Percentiles rank a stretch among this genome's conserved stretches.
phyloP scores from a whole-genome alignment of 2,113 vertebrate genomes.

The Spermophilus dauricus region DNA sequence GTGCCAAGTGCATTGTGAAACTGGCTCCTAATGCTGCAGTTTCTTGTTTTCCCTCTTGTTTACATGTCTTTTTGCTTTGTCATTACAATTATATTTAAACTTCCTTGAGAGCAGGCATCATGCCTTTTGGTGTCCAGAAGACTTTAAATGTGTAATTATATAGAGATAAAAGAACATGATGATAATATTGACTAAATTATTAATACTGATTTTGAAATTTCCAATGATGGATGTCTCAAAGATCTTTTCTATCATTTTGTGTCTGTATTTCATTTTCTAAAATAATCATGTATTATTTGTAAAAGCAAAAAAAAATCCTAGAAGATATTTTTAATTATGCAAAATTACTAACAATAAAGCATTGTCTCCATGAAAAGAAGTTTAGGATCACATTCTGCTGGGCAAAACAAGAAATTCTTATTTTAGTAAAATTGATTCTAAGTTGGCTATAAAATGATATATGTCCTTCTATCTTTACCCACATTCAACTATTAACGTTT shows the following conservation, averaged over 20 bases:
- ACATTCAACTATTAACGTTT: conserved; percentile 31
- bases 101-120: neutral
- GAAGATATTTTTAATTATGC: neutral
- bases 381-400: neutral
- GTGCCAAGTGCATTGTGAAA: neutral
- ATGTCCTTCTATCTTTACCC: neutral
- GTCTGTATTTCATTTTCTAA: neutral
- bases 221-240: neutral
- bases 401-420: neutral
- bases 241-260: neutral
- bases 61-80: neutral
- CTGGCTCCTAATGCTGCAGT: neutral
- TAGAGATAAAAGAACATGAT: neutral
- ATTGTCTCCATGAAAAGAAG: neutral
- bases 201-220: neutral
- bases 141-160: neutral
- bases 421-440: neutral
- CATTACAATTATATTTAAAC: neutral
- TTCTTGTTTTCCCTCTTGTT: neutral
- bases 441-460: neutral
- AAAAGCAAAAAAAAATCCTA: neutral
- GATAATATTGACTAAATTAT: neutral
- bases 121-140: neutral
- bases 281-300: neutral
- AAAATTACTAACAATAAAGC: neutral